A percentile compares a stretch with the other conserved stretches of the same genome.
Evolutionary conservation across 1,140 invertebrate species (phyloP).

Genomic region (Callitettix versicolor): DNA sequence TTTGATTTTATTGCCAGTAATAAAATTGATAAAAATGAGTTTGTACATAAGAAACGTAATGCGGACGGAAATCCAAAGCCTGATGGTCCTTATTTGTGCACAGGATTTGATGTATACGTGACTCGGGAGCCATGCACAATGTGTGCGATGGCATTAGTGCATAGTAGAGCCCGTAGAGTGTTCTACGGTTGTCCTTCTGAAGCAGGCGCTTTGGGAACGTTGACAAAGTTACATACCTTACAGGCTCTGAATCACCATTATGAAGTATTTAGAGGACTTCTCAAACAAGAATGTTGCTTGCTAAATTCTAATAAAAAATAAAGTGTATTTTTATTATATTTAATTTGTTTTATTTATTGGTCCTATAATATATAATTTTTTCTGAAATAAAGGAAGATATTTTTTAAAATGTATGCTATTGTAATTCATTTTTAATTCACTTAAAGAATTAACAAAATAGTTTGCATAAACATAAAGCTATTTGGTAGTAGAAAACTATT

Average conservation of each 20-base stretch:
- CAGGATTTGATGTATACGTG: conserved; percentile 76
- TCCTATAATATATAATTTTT: too few relatives aligned
- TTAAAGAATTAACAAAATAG: too few relatives aligned
- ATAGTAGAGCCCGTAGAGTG: conserved; percentile 69
- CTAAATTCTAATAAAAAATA: not conserved
- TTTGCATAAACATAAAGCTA: too few relatives aligned
- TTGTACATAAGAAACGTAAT: conserved; percentile 3
- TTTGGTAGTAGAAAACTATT: too few relatives aligned
- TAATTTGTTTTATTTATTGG: too few relatives aligned
- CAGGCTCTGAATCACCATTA: conserved; percentile 84
- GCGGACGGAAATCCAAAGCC: not conserved
- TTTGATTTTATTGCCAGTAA: not conserved
- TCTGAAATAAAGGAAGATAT: too few relatives aligned
- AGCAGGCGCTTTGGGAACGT: conserved; percentile 59
- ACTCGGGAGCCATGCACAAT: conserved; percentile 82
- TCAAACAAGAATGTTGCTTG: conserved; percentile 23
- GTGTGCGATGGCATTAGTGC: conserved; percentile 89
- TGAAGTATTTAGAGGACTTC: conserved; percentile 53
- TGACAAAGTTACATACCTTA: conserved; percentile 63
- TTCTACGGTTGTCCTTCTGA: conserved; percentile 53
- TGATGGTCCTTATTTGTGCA: conserved; percentile 70
- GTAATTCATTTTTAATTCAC: too few relatives aligned
- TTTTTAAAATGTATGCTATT: too few relatives aligned
- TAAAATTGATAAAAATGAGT: not conserved
- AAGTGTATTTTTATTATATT: too few relatives aligned